Percentiles rank a stretch among this genome's conserved stretches.
phyloP scores from a whole-genome alignment of 1,140 invertebrate genomes.

The Venustaconcha ellipsiformis region DNA sequence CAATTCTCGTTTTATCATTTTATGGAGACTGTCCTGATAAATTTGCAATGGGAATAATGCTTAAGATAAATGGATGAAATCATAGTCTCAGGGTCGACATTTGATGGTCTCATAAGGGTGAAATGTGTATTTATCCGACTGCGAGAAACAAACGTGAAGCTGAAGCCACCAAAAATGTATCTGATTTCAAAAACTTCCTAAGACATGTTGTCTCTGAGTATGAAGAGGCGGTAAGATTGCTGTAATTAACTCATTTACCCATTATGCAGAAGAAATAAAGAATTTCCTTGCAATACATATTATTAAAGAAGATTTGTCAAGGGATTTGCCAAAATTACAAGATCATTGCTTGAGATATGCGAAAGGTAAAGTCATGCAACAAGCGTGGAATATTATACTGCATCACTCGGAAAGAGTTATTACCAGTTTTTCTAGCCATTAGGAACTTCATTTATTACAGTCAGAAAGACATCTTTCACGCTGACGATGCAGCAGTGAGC shows the following conservation, averaged over 20 bases:
- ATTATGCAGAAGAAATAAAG: background rate
- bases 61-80: conserved; percentile 7
- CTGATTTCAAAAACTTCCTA: background rate
- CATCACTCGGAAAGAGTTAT: background rate
- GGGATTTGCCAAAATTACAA: background rate
- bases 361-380: conserved; percentile 3
- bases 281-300: background rate
- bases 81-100: background rate
- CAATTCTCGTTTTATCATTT: conserved; percentile 39
- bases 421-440: background rate
- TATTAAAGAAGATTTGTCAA: conserved; percentile 5
- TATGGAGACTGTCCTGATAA: conserved; percentile 3
- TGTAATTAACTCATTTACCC: background rate
- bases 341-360: background rate
- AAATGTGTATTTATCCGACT: conserved; percentile 1
- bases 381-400: background rate
- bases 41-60: conserved; percentile 1
- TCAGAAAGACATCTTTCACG: too few relatives aligned
- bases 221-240: background rate
- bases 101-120: background rate
- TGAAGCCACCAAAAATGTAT: background rate
- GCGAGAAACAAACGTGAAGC: background rate
- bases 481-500: too few relatives aligned
- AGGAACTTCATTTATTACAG: too few relatives aligned
- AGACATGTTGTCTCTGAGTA: background rate